Base-by-base conservation (phyloP, 92 coral and sea anemone genomes). In the Epizoanthus stellaris region DNA sequence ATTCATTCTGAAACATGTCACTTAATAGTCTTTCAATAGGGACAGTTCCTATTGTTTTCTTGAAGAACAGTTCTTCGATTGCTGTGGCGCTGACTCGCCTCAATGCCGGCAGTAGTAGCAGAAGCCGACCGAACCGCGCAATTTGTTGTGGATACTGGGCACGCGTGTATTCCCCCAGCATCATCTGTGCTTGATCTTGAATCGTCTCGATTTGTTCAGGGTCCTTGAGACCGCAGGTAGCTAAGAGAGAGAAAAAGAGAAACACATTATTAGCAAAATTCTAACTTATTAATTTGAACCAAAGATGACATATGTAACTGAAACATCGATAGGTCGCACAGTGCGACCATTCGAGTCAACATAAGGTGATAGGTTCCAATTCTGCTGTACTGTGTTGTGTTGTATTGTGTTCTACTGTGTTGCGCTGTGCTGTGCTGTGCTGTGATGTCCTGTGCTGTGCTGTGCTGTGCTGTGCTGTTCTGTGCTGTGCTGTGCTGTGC, bases 111-210 rank as follows among this genome's bases (percentile, higher is more conserved):
- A 91, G 88, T 71, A 91, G 87, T 5, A 97, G 94, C 6, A 97
- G 88, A 5, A 97, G 93, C 57, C 95, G 92, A 10, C 99, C 99
- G 62, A 97, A 97, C 80, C 99, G 92, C 64, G 93, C 91, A 58
- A 94, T 87, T 69, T 94, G 98, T 64, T 82, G 85, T 14, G 98
- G 95, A 39, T 93, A 94, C 40, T 91, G 89, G 75, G 92, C 75
- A 20, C 98, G 98, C 21, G 89, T 93, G 53, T 94, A 94, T 65
- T 94, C 98, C 20, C 98, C 98, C 63, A 94, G 92, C 98, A 94
- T 94, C 36, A 92, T 91, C 43, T 94, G 98, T 30, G 98, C 98
- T 80, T 94, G 98, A 82, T 94, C 98, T 75, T 94, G 98, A 53
- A 93, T 92, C 8, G 98, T 81, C 73, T 94, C 98, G 80, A 94